Evolutionary conservation across 2,888 invertebrate genomes (phyloP), one percentile per base, ranked within the genome.

Genomic region (Tipula lateralis): DNA sequence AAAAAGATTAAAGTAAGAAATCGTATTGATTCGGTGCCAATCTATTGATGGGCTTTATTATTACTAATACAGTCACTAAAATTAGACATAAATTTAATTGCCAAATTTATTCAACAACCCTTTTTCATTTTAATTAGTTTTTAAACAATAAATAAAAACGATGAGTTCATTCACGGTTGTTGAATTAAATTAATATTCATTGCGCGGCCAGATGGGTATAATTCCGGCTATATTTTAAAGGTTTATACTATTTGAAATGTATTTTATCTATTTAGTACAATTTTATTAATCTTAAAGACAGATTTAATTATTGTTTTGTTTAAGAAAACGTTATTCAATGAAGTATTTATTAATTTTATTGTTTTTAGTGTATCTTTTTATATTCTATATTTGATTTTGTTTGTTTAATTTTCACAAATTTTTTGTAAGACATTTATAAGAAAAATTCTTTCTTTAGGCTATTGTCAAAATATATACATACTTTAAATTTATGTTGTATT

Each of bases 271-370:
- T 66, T 66, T 66, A 66, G 66, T 66, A 24, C 66, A 66, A 66
- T 66, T 66, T 66, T 66, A 66, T 66, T 66, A 66, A 66, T 66
- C 66, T 66, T 66, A 24, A 66, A 66, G 66, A 66, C 24, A 66
- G 66, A 66, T 66, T 66, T 66, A 24, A 66, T 19, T 66, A 24
- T 66, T 24, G 66, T 66, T 66, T 19, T 66, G 66, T 66, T 66
- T 24, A 66, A 66, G 24, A 66, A 66, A 66, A 66, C 19, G 24
- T 66, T 66, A 24, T 19, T 66, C 66, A 66, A 66, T 24, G 66
- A 66, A 66, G 66, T 66, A 66, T 66, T 66, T 66, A 66, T 66
- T 3, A 66, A 66, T 24, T 24, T n/a, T 16, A 6, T 39, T 39
- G 5, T 44, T 66, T 66, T 19, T 66, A n/a, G 24, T 24, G 24